Base-by-base conservation (phyloP, 2,888 invertebrate species). In the Nudaria mundana region DNA sequence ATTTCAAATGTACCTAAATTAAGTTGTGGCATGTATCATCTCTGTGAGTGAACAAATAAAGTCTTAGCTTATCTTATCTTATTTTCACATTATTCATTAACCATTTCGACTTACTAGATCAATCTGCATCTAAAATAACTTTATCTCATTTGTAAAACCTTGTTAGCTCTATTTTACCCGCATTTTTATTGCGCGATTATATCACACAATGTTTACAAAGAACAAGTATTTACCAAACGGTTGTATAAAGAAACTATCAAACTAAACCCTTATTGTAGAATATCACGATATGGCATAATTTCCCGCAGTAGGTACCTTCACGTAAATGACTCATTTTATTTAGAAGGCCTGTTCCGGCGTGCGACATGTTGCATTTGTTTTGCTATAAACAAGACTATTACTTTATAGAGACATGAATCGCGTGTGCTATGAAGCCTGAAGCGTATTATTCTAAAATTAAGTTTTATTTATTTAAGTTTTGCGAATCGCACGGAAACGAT, bases 381-480 rank as follows among this genome's bases (percentile, higher is more conserved):
- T 48, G 63, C 61, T 51, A 66, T 76, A 71, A 75, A 77, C 70
- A 71, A 66, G 65, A 60, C 63, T 44, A 60, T 65, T 63, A 64
- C 58, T 72, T 75, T 71, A 77, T 72, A 57, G 71, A 51, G 68
- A 54, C 56, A 71, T 76, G 75, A 76, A 72, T 73, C 65, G 69
- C 52, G 54, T 56, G 48, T 49, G 56, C 47, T 46, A 54, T 60
- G 66, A 63, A 71, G 72, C 74, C 54, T 60, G 66, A 63, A 71
- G 72, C 74, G 64, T 77, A 76, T 77, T 77, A 78, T 74, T 73
- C 81, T 80, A 81, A 81, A 80, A 73, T 79, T 80, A 80, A 72
- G 66, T 66, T 63, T 63, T 72, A 74, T 80, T 75, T 81, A 78
- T 81, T 66, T 71, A 63, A 60, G 59, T 68, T 64, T 71, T 65